Evolutionary conservation across 1,140 invertebrate species (phyloP).

Genomic region (Gryon sp.): DNA sequence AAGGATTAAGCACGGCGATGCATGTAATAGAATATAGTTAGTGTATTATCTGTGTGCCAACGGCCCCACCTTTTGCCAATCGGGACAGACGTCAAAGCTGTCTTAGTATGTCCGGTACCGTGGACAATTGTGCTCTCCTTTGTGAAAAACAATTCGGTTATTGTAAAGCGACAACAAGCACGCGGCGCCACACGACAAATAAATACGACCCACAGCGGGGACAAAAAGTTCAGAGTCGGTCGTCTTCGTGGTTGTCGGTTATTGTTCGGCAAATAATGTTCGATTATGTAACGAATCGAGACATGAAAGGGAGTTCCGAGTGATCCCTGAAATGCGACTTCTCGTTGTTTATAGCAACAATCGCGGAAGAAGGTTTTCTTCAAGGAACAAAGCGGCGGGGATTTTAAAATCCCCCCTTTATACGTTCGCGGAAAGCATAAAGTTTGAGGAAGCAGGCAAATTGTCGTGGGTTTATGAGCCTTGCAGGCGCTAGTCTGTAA

Average conservation of each 20-base stretch:
- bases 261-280: conserved; percentile 16
- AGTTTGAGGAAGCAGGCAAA: conserved; percentile 39
- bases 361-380: background rate
- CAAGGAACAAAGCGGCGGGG: background rate
- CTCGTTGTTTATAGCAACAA: conserved; percentile 1
- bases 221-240: no score
- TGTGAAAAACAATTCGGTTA: conserved; percentile 5
- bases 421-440: conserved; percentile 24
- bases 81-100: no score
- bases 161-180: background rate
- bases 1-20: conserved; percentile 6
- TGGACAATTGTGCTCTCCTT: conserved; percentile 1
- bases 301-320: no score
- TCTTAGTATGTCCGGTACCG: no score
- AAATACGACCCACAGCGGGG: background rate
- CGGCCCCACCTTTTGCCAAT: no score
- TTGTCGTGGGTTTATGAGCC: conserved; percentile 23
- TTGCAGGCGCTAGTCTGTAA: background rate
- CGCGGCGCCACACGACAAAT: conserved; percentile 11
- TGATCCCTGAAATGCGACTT: background rate
- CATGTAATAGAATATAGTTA: conserved; percentile 14
- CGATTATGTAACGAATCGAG: conserved; percentile 21
- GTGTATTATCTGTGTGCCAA: no score
- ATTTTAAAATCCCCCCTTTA: background rate
- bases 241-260: background rate